Base-by-base conservation (phyloP, 2,797 vertebrate species). In the Tragopan temminckii region DNA sequence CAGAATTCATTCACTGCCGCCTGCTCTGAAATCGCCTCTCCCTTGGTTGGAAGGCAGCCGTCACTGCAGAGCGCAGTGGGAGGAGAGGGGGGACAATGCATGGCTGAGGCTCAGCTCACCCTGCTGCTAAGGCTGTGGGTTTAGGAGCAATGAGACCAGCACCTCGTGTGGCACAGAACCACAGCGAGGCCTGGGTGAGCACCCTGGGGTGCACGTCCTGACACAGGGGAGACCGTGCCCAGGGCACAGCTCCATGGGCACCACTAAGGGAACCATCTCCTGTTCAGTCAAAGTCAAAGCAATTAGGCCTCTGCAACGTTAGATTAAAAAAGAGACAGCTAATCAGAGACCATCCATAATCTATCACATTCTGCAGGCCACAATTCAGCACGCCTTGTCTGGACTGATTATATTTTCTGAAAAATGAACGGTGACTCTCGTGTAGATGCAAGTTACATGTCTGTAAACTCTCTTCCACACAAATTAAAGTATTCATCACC, bases 1-100 rank as follows among this genome's bases (percentile, higher is more conserved):
- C 77, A 86, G 84, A 92, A 91, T 90, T 92, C 91, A 85, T 89
- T 92, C 89, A 74, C 52, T n/a, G 63, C 84, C 70, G 88, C 90
- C 70, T 93, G 89, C 67, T 92, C 85, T 35, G 80, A 57, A 70
- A 81, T 64, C 25, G 45, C 85, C 89, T 92, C 58, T 90, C 90
- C 20, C 63, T 45, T 42, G n/a, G 59, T 43, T 43, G 7, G 21
- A 78, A 83, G 81, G 74, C 85, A 69, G 59, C 45, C 1, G 58
- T 33, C 2, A 4, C 29, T 11, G 81, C 78, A 76, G 84, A 61
- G 50, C 10, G 9, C 52, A 11, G 80, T 1, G 0, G n/a, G 76
- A 69, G 25, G 75, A 25, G 55, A n/a, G 0, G 0, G 35, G 58
- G 36, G 82, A 53, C 64, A 11, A 5, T n/a, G 72, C 82, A 68